These are phyloP conservation scores for Sebastes steindachneri DNA, from an alignment of 2,797 vertebrate species.

Conservation along the genomic window DNA sequence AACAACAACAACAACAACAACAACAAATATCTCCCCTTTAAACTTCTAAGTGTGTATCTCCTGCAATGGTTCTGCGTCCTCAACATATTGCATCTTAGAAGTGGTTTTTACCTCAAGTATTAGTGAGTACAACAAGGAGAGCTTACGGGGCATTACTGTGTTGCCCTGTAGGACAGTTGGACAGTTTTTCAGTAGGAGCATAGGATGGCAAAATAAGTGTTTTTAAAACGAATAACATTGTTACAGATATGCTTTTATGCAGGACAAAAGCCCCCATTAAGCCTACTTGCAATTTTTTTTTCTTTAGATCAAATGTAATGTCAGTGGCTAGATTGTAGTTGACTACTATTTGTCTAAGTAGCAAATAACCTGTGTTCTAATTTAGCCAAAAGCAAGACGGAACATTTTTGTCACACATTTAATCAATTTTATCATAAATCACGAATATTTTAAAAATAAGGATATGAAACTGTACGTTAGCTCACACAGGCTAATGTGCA, in stretches of 20 bases:
- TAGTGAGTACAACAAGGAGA: slow-evolving; percentile 26
- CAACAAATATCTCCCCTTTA: neutral
- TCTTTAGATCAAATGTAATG: neutral
- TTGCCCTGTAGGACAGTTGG: neutral
- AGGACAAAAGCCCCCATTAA: slow-evolving; percentile 61
- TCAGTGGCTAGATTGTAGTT: neutral
- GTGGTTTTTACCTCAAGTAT: slow-evolving; percentile 60
- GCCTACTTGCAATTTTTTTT: slow-evolving; percentile 10
- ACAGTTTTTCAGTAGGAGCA: slow-evolving; percentile 23
- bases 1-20: neutral
- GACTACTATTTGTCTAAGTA: neutral
- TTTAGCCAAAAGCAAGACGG: neutral
- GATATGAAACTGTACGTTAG: neutral
- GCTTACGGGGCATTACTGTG: slow-evolving; percentile 1
- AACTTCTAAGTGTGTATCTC: neutral
- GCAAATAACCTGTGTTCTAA: neutral
- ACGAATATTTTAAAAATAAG: neutral
- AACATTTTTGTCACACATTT: neutral
- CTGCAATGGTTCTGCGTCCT: slow-evolving; percentile 11
- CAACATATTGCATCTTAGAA: slow-evolving; percentile 31
- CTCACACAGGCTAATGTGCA: slow-evolving; percentile 17
- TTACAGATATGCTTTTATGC: slow-evolving; percentile 53
- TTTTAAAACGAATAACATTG: slow-evolving; percentile 43
- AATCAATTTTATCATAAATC: neutral
- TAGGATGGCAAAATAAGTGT: slow-evolving; percentile 42